Base-by-base conservation (phyloP, 2,113 vertebrate species). In the Oncorhynchus keta region DNA sequence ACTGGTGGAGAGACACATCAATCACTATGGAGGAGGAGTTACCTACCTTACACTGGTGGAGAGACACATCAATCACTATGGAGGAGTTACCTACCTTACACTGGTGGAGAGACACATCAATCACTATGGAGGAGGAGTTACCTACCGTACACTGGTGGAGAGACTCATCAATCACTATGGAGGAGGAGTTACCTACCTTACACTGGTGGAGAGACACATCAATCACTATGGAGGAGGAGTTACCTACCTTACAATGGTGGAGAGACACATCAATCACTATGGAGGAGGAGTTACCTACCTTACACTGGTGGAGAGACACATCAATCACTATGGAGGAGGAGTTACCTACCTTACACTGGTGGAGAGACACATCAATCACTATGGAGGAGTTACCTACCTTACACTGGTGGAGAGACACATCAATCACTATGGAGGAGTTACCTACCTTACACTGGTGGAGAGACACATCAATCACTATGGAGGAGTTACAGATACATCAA, bases 1-100 rank as follows among this genome's bases (percentile, higher is more conserved):
- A 32, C 30, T 32, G 30, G 30, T 32, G 1, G 4, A 32, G 4
- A 32, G 95, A 90, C 85, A 95, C 96, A 99, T 98, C 97, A 97
- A 98, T 5, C 4, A 32, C 30, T 32, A 32, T 32, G 4, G 30
- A 32, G 30, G 30, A 32, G 30, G 30, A 32, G 30, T 32, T 32
- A 32, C 30, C 30, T 32, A 32, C 4, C 30, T 32, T 32, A 32
- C 30, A 32, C 30, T 32, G 30, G 30, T 32, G 4, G 30, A 32
- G 30, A 32, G 4, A 32, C 30, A 32, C 30, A 32, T 32, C 30
- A 32, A 32, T 32, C 30, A 32, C 30, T 32, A 32, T 32, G 30
- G 30, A 32, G 30, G 30, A 32, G 30, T 3, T 22, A 13, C 57
- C 18, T 28, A 32, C 5, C 32, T 35, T 35, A 35, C 32, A 35